Base-by-base conservation (phyloP, 1,140 invertebrate genomes). In the Littorina saxatilis region DNA sequence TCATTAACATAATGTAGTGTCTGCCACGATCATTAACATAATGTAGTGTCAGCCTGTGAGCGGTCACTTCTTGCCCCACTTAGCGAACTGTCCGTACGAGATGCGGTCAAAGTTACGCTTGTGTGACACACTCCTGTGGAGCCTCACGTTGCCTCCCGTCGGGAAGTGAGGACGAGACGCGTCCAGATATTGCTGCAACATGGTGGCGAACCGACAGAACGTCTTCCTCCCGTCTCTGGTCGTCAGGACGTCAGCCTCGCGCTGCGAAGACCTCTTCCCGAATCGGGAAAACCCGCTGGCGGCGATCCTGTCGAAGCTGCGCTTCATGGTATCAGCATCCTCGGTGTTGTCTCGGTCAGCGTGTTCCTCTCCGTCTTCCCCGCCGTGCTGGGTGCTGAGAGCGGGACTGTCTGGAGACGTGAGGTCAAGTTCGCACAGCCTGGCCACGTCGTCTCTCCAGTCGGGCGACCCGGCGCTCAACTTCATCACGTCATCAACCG, bases 221-320 rank as follows among this genome's bases (percentile, higher is more conserved):
- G 76, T n/a, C n/a, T n/a, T n/a, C n/a, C n/a, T n/a, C n/a, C n/a
- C n/a, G n/a, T n/a, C n/a, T n/a, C n/a, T n/a, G n/a, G n/a, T n/a
- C n/a, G n/a, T n/a, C n/a, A n/a, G 76, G 32, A 78, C 35, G 20
- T 63, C 9, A 39, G 29, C 55, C 32, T 43, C 43, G 35, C 43
- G 29, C 17, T 15, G 15, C 55, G 55, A 61, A 20, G 39, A 78
- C 2, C 15, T 23, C 27, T 39, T 61, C 4, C 76, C 37, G 58
- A 78, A 78, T n/a, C 76, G 76, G 37, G 76, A 61, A 29, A 78
- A 78, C 20, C 58, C 35, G 37, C 76, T 63, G 76, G n/a, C 43
- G 35, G 32, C 58, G 32, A 78, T 78, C 0, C 58, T 29, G 20
- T 78, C 76, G 23, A 78, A 78, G 15, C 55, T 11, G 4, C 74